Evolutionary conservation across 2,888 invertebrate genomes (phyloP), one percentile per base, ranked within the genome.

Genomic region (Sinotaia quadrata): DNA sequence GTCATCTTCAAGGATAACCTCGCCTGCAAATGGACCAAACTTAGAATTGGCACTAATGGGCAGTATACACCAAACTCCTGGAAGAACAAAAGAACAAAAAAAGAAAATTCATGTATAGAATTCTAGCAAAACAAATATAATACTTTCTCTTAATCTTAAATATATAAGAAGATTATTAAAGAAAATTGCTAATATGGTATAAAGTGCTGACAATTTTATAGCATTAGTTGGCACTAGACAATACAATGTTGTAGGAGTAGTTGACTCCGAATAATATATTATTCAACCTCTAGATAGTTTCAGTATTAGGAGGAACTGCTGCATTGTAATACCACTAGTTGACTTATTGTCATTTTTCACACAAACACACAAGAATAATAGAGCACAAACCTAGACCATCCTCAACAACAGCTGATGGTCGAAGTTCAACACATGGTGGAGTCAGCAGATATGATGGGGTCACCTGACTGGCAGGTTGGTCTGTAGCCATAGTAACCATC

Each of bases 1-100:
- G n/a, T 72, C 71, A 5, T 78, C 69, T 18, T 77, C 75, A 41
- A 81, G 75, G 8, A 83, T 78, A 49, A 82, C 81, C 68, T 81
- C 82, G 12, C 87, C 85, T 33, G 76, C 77, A 74, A 79, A 86
- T 0, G 87, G 87, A 34, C 86, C 87, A 78, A 85, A 85, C 72
- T 79, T 78, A 18, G 72, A 68, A 2, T 79, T 84, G 49, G 77
- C 74, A 4, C 69, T 71, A 12, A 86, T 81, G 8, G 66, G 69
- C 54, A 59, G 54, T 37, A 68, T 67, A 73, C 82, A 78, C 76
- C 82, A 86, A 27, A 79, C 78, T 51, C 86, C 86, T 86, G 75
- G 18, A 77, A 69, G 69, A 47, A 36, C 36, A 47, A 60, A 18
- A 24, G 27, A 44, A 29, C 49, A 15, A 15, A 24, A 37, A 41